These are phyloP conservation scores for Radopholus similis DNA, from an alignment of 1,140 invertebrate genomes.

Conservation along the genomic window DNA sequence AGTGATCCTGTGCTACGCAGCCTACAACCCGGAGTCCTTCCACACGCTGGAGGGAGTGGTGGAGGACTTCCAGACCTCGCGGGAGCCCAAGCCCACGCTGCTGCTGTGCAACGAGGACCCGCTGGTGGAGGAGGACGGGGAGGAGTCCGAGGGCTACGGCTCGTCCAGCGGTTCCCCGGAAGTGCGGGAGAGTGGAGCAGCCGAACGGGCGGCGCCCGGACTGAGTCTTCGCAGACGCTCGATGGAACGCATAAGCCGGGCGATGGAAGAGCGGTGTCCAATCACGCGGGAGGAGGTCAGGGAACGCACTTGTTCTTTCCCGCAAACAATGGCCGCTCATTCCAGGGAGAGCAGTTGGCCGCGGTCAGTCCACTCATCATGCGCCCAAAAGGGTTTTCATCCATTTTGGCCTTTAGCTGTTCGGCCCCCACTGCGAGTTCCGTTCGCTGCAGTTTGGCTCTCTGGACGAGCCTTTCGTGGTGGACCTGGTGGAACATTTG, in stretches of 20 bases:
- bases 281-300: slow-evolving; percentile 13
- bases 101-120: slow-evolving; percentile 26
- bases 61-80: slow-evolving; percentile 20
- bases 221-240: background rate
- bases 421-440: slow-evolving; percentile 26
- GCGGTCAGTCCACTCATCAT: too few relatives aligned
- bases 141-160: slow-evolving; percentile 5
- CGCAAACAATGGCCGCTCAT: background rate
- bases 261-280: slow-evolving; percentile 9
- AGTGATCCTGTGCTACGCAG: slow-evolving; percentile 29
- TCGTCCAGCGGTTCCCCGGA: slow-evolving; percentile 5
- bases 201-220: too few relatives aligned
- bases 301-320: too few relatives aligned
- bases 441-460: slow-evolving; percentile 13
- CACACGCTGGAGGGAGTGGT: slow-evolving; percentile 9
- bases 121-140: slow-evolving; percentile 10
- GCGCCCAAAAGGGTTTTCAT: background rate
- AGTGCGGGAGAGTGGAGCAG: background rate
- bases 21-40: slow-evolving; percentile 24
- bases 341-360: too few relatives aligned
- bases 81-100: slow-evolving; percentile 3
- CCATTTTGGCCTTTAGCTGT: slow-evolving; percentile 2
- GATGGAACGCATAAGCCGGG: slow-evolving; percentile 13
- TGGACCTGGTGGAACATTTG: background rate
- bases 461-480: background rate